Base-by-base conservation (phyloP, 2,113 vertebrate species). In the Megatriorchis doriae region DNA sequence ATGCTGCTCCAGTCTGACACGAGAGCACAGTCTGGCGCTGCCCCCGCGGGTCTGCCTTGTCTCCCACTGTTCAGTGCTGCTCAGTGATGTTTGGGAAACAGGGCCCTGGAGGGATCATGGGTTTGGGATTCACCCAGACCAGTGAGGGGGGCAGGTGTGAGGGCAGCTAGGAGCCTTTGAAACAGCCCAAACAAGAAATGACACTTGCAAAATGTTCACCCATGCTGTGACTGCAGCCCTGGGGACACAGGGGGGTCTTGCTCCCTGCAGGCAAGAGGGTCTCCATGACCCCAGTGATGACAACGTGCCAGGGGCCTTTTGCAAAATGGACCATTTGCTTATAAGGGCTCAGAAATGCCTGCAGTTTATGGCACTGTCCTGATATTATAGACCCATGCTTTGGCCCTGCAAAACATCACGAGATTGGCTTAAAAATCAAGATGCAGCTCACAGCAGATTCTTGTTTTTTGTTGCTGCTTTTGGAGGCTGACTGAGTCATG, bases 401-500 rank as follows among this genome's bases (percentile, higher is more conserved):
- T 9, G 75, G 67, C 63, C 84, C 87, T 48, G 71, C 74, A 90
- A 72, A 93, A 72, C 90, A 82, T 92, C 94, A 95, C 16, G 34
- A 92, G 96, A 79, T 77, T 23, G 81, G 34, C 94, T 93, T 25
- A 29, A 43, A 78, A 93, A 93, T 96, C 96, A 94, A 94, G 94
- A 93, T 94, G 94, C 95, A 96, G 90, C 96, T 97, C 93, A 91
- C 92, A 94, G 96, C 94, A 80, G 92, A 81, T 72, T 26, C 94
- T 67, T 94, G 94, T 95, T 96, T 93, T 72, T 79, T 5, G 4
- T 45, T 72, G 94, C 95, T 82, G 92, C 93, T 81, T 86, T 91
- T 56, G 86, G 95, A 95, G 91, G 95, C 95, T 95, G 93, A 63
- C 94, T 97, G 96, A 97, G 96, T 97, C 96, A 97, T 96, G 90